Evolutionary conservation across 2,113 vertebrate species (phyloP), one percentile per base, ranked within the genome.

Genomic region (Dryoscopus gambensis): DNA sequence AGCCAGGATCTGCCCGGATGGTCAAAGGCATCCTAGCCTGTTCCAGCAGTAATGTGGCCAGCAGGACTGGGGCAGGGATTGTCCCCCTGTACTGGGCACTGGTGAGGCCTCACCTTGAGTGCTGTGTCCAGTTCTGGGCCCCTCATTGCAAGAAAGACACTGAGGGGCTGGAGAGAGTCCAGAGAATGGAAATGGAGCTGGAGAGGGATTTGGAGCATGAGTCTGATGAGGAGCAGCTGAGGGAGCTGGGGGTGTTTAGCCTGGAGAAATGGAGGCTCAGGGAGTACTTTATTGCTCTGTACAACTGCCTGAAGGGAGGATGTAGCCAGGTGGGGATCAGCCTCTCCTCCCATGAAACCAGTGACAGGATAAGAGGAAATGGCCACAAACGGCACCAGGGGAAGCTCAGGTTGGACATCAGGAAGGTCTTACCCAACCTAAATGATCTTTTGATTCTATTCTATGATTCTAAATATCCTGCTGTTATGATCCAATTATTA

Each of bases 31-130:
- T 13, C 40, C 23, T 40, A 24, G 20, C 3, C 10, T 85, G 24
- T 1, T 0, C 9, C 37, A 76, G 44, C 8, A 50, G 0, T 1
- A 6, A 20, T 23, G 60, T 24, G 10, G 7, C 15, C 50, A 56
- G 50, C 52, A 76, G 35, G 30, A 49, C 0, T 35, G 40, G 50
- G 35, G 20, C 10, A 8, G 42, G 1, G 83, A 40, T 4, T 42
- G 42, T 67, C 10, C 42, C 77, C 16, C 62, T 76, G 59, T 6
- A 4, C 71, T 11, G 5, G 20, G 70, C 52, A 14, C 21, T 7
- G 62, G 2, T 25, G 52, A 17, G 44, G 44, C 25, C 44, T 6
- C 21, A 0, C 30, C 60, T 40, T 2, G 1, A 50, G 30, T 9
- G 24, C 42, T 14, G 24, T n/a, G 42, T n/a, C 35, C 52, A 17